Evolutionary conservation across 2,797 vertebrate species (phyloP).

Genomic region (Betta splendens): DNA sequence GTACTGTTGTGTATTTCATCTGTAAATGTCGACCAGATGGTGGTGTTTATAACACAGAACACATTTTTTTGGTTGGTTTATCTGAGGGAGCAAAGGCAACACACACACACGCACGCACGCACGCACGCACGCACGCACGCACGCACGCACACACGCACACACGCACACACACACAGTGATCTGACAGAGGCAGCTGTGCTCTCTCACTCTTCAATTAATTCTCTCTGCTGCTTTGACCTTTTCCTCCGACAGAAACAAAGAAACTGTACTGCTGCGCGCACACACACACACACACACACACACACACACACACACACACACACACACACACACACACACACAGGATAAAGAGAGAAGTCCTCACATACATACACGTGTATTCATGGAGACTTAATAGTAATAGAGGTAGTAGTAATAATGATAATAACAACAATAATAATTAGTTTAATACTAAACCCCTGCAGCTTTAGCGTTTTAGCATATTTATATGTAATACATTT

Average conservation of each 20-base stretch:
- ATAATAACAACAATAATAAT: too few relatives aligned
- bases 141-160: constrained; percentile 22
- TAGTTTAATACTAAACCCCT: too few relatives aligned
- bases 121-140: too few relatives aligned
- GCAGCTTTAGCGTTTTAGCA: too few relatives aligned
- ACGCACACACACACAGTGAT: constrained; percentile 16
- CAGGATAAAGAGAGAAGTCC: too few relatives aligned
- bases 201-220: constrained; percentile 80
- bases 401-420: too few relatives aligned
- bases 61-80: neutral
- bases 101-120: too few relatives aligned
- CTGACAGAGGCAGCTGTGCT: constrained; percentile 74
- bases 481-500: too few relatives aligned
- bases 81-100: constrained; percentile 11
- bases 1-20: neutral
- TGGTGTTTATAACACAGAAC: neutral
- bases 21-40: neutral
- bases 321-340: too few relatives aligned
- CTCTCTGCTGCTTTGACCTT: constrained; percentile 80
- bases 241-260: constrained; percentile 72
- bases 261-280: constrained; percentile 46
- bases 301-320: too few relatives aligned
- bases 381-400: too few relatives aligned
- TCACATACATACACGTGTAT: too few relatives aligned
- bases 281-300: constrained; percentile 18